Base-by-base conservation (phyloP, 1,140 invertebrate species). In the Mycetomoellerius zeteki region DNA sequence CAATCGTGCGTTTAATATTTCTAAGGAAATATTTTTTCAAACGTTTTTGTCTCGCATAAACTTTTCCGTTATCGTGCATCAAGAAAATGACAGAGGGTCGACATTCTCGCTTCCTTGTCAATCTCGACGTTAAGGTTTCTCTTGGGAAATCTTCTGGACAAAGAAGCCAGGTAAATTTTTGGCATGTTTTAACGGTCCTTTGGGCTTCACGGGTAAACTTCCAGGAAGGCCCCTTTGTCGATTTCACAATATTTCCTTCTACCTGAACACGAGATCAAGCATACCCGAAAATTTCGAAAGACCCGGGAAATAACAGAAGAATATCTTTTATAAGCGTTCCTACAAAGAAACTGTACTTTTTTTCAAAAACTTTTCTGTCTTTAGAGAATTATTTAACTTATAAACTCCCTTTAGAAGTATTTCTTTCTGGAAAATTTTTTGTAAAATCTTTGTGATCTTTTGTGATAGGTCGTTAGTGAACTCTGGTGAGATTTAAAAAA, bases 101-200 rank as follows among this genome's bases (percentile, higher is more conserved):
- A 47, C 78, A 58, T 64, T 75, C 2, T 84, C 33, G 50, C 2
- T 7, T 21, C 1, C 30, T 12, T 75, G 80, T 84, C 80, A 75
- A 60, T 84, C 37, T 60, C 37, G 19, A 21, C 64, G 21, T 72
- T 78, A 71, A 43, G 76, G 80, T 69, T 65, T 58, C 58, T 30
- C 27, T 19, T 72, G 47, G 88, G 85, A 78, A 90, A 87, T 86
- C 80, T 89, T 14, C 21, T n/a, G 65, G 21, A 89, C 78, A 90
- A 92, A 91, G 91, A 89, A 78, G 84, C 81, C 91, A 92, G 89
- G 86, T 93, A 91, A 89, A 88, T 75, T 80, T 52, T n/a, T 21
- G 30, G 88, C 65, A 30, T 43, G 56, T 33, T 84, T 72, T 56
- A 67, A 73, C 80, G 60, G 58, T 75, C 37, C 67, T 89, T 86